These are phyloP conservation scores for Venusia cambrica DNA, from an alignment of 2,888 invertebrate genomes.

Conservation along the genomic window DNA sequence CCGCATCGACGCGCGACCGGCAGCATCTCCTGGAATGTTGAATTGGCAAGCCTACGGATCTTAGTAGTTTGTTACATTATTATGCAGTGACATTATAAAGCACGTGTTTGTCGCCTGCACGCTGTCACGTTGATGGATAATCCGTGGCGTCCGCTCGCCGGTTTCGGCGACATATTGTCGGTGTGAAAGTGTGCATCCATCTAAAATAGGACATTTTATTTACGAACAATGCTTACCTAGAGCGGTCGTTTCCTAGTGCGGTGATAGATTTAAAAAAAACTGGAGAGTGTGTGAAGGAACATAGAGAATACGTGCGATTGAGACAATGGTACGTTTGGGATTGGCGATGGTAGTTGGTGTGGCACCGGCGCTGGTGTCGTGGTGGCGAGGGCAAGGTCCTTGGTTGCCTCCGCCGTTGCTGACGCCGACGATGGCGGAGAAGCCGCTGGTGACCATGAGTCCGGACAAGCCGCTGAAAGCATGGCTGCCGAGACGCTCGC, in stretches of 20 bases:
- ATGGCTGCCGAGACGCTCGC: constrained; percentile 64
- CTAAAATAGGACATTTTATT: constrained; percentile 67
- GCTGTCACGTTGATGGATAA: constrained; percentile 50
- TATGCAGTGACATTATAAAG: constrained; percentile 30
- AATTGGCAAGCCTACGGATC: constrained; percentile 35
- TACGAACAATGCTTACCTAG: constrained; percentile 52
- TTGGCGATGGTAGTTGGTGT: constrained; percentile 77
- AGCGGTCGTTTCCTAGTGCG: constrained; percentile 43
- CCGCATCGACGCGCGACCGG: constrained; percentile 28
- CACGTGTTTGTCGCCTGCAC: constrained; percentile 38
- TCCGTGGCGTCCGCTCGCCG: constrained; percentile 46
- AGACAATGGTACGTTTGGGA: constrained; percentile 67
- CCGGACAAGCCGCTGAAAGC: constrained; percentile 51
- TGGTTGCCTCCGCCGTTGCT: constrained; percentile 50
- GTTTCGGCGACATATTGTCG: constrained; percentile 53
- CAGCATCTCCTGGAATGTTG: constrained; percentile 31
- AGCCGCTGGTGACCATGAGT: constrained; percentile 53
- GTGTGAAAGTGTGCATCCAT: constrained; percentile 59
- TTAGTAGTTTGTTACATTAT: constrained; percentile 24
- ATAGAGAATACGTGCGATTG: constrained; percentile 12
- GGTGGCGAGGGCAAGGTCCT: constrained; percentile 67
- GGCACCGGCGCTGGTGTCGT: constrained; percentile 73
- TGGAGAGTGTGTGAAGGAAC: constrained; percentile 27
- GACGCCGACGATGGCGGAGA: constrained; percentile 46
- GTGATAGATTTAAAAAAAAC: constrained; percentile 30